Conservation (phyloP, 2,888 invertebrate species). For the Masnerella sp. region DNA sequence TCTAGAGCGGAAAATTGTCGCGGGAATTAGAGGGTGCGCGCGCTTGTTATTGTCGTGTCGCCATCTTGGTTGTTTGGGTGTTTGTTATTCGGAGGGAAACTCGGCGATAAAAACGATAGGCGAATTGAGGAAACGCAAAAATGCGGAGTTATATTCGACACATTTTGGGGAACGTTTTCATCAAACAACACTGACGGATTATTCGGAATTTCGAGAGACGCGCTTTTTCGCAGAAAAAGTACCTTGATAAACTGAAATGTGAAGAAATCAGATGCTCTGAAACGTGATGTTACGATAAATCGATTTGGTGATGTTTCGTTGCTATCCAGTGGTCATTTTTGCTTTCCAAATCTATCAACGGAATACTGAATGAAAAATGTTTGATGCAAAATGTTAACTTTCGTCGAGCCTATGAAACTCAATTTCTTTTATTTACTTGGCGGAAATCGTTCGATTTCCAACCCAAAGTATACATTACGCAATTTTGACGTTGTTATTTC, state of each 20-base stretch:
- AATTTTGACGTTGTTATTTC: neutral
- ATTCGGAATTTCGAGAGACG: too few species aligned
- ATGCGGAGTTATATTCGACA: neutral
- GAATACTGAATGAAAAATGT: neutral
- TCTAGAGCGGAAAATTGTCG: neutral
- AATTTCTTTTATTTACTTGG: neutral
- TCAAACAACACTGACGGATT: too few species aligned
- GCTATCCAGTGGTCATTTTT: too few species aligned
- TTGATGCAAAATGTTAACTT: neutral
- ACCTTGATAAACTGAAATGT: too few species aligned
- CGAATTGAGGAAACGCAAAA: conserved; percentile 4
- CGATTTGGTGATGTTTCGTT: too few species aligned
- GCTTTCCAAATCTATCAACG: neutral
- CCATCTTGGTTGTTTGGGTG: conserved; percentile 22
- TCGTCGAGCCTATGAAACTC: neutral
- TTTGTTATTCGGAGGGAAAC: conserved; percentile 19
- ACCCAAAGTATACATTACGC: neutral
- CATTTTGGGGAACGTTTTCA: neutral
- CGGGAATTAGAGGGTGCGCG: conserved; percentile 16
- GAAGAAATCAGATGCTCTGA: too few species aligned
- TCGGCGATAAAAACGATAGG: conserved; percentile 1
- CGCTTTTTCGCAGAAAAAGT: too few species aligned
- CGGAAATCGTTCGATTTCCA: conserved; percentile 7
- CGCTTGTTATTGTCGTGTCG: conserved; percentile 27
- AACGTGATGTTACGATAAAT: too few species aligned